Evolutionary conservation across 2,113 vertebrate genomes (phyloP).

Genomic region (Stegostoma tigrinum): DNA sequence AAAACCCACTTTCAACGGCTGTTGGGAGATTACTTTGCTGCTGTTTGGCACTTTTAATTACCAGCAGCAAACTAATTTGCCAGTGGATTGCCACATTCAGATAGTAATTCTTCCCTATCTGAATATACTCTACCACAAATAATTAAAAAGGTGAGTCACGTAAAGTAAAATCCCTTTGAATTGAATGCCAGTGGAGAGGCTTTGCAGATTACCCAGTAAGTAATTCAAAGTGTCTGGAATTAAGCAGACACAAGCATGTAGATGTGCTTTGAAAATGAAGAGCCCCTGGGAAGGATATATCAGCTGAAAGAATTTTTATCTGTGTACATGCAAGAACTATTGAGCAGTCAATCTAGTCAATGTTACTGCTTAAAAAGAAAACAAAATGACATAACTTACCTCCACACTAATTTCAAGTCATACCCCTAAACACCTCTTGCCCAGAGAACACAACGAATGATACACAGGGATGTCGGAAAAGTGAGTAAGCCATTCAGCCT

Average conservation of each 20-base stretch:
- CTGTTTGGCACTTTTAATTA: background rate
- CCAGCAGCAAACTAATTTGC: background rate
- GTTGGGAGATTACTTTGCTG: constrained; percentile 1
- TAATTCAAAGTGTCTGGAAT: background rate
- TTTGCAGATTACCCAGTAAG: background rate
- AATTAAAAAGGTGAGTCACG: background rate
- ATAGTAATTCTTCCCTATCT: background rate
- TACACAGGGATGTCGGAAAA: background rate
- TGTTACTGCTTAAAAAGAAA: background rate
- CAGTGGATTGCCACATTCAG: background rate
- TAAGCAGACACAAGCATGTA: background rate
- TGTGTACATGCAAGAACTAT: background rate
- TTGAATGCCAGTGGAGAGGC: background rate
- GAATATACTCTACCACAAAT: background rate
- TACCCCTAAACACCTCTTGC: background rate
- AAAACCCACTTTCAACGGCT: background rate
- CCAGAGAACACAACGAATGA: background rate
- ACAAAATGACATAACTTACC: background rate
- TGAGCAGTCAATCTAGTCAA: background rate
- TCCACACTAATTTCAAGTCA: background rate
- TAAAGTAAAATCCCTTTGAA: background rate
- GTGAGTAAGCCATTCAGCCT: no score
- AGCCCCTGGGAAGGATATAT: background rate
- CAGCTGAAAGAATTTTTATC: background rate
- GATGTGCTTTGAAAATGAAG: background rate